Conservation (phyloP, 2,797 vertebrate genomes). For the Scyliorhinus canicula region DNA sequence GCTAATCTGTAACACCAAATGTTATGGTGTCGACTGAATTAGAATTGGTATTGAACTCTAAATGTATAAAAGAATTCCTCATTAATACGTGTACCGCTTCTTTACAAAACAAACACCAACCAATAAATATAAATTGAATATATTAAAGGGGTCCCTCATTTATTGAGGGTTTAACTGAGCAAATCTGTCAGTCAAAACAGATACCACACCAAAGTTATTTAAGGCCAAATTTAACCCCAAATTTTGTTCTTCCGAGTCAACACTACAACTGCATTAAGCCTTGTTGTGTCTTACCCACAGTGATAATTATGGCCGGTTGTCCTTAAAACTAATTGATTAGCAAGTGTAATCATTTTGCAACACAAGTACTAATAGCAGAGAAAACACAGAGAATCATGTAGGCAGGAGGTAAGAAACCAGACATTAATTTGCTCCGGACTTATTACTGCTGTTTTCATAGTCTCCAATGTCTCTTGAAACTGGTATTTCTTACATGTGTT, state of each 20-base stretch:
- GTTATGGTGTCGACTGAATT: background rate
- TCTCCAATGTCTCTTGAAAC: constrained; percentile 35
- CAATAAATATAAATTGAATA: background rate
- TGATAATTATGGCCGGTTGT: background rate
- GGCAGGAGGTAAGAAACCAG: constrained; percentile 34
- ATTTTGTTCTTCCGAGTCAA: background rate
- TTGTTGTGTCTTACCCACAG: background rate
- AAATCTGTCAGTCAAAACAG: background rate
- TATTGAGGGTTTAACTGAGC: background rate
- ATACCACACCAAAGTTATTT: background rate
- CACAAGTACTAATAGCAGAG: constrained; percentile 2
- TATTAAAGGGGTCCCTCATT: background rate
- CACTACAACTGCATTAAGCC: background rate
- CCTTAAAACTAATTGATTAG: constrained; percentile 9
- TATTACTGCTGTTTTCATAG: constrained; percentile 38
- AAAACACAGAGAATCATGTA: constrained; percentile 29
- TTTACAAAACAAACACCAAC: background rate
- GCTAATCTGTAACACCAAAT: background rate
- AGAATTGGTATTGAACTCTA: background rate
- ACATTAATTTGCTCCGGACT: constrained; percentile 37
- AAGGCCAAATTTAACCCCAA: background rate
- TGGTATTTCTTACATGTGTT: constrained; percentile 38
- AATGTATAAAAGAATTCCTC: background rate
- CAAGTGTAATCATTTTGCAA: constrained; percentile 17
- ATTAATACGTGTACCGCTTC: background rate